Evolutionary conservation across 1,140 invertebrate species (phyloP), one percentile per base, ranked within the genome.

Genomic region (Magallana gigas): DNA sequence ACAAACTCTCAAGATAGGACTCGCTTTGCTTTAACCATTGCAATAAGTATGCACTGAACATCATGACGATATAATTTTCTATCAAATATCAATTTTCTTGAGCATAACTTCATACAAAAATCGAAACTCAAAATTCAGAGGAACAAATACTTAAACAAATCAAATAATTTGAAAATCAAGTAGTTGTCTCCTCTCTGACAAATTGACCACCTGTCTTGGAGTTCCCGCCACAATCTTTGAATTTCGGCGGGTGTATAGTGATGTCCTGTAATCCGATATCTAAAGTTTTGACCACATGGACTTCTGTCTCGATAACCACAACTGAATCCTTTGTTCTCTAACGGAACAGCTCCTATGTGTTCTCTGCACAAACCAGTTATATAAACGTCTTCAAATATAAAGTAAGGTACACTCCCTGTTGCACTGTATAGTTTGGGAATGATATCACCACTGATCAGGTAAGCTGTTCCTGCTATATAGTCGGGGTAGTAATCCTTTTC

Each of bases 381-480:
- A 87, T 91, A 95, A 58, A 94, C 92, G 89, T 95, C 94, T 85
- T 95, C 94, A 7, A 95, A 88, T 57, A 93, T 92, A 11, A 94
- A 88, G 16, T 92, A 86, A 0, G 87, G 89, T 14, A 56, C 84
- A n/a, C 76, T 56, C 62, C 91, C 81, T 8, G 93, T 91, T 9
- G 90, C 91, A 18, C 87, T 29, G 87, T 91, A 94, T 18, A 95
- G 84, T 8, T 91, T 87, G 23, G 86, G 56, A 14, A 94, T 87
- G 12, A 94, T 62, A 81, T 91, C 90, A 2, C 91, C 90, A 8
- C 92, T 92, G 9, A 95, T 80, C 7, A 94, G 90, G 87, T 95
- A 95, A 0, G 94, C 92, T 5, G 93, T 94, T 4, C 94, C 94
- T 57, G 92, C 92, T 11, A 88, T 86, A 90, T 94, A 94, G 8